Percentiles rank a stretch among this genome's conserved stretches.
These are phyloP conservation scores for Pangasius sanitwongsei DNA, from an alignment of 2,797 vertebrate species.

Conservation along the genomic window DNA sequence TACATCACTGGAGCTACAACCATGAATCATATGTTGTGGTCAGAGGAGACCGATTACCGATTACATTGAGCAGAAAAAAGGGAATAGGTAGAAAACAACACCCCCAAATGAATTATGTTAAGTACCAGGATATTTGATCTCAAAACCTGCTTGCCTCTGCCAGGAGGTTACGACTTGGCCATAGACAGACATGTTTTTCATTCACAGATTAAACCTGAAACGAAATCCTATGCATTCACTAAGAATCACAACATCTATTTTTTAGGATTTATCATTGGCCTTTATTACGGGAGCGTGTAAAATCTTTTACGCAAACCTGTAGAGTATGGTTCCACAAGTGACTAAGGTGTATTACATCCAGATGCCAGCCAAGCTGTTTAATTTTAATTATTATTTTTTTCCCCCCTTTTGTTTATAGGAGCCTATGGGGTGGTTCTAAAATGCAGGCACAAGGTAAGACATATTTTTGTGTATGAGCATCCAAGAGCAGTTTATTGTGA, in stretches of 20 bases:
- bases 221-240: not conserved
- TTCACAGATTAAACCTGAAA: not conserved
- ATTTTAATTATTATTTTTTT: not conserved
- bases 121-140: not conserved
- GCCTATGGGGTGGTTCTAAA: slow-evolving; percentile 84
- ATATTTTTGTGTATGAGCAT: not conserved
- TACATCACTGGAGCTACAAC: too few relatives aligned
- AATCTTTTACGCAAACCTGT: not conserved
- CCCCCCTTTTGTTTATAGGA: slow-evolving; percentile 61
- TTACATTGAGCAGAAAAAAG: too few relatives aligned
- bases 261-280: not conserved
- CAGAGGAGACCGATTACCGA: not conserved
- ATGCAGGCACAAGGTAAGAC: slow-evolving; percentile 82
- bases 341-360: not conserved
- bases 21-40: not conserved
- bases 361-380: not conserved
- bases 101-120: not conserved
- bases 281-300: not conserved
- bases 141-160: not conserved
- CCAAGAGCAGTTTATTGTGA: not conserved
- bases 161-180: not conserved
- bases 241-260: not conserved
- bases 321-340: too few relatives aligned
- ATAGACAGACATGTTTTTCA: not conserved
- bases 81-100: not conserved